phyloP scores from a whole-genome alignment of 2,797 vertebrate genomes.

The Anabacerthia variegaticeps region DNA sequence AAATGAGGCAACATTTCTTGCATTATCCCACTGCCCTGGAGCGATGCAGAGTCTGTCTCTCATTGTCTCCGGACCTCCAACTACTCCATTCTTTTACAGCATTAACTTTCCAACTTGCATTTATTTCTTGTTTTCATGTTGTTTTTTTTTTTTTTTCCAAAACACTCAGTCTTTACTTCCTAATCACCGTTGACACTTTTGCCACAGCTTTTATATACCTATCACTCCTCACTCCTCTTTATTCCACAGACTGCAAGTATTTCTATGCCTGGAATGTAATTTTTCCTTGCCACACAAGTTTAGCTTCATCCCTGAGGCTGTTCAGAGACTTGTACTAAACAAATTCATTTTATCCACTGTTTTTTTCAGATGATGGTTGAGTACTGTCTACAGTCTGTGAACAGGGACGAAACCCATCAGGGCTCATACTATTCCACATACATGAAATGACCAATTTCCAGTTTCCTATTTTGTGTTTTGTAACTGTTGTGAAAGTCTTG shows the following conservation, averaged over 20 bases:
- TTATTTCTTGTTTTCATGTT: not conserved
- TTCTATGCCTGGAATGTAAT: not conserved
- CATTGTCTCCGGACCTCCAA: not conserved
- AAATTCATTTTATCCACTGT: not conserved
- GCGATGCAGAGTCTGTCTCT: not conserved
- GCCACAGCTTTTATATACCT: not conserved
- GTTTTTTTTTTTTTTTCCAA: not conserved
- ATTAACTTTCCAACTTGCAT: not conserved
- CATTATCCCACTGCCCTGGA: not conserved
- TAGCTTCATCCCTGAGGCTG: not conserved
- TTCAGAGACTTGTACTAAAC: not conserved
- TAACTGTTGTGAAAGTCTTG: not conserved
- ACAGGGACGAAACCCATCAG: not conserved
- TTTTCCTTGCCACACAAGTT: not conserved
- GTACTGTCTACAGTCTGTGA: not conserved
- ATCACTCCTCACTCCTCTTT: not conserved
- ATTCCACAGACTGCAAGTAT: not conserved
- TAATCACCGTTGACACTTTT: not conserved
- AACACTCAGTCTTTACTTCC: not conserved
- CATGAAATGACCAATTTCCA: not conserved
- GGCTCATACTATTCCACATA: not conserved
- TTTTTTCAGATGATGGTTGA: not conserved
- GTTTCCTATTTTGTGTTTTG: not conserved
- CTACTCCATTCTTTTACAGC: not conserved
- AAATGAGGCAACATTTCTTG: not conserved